phyloP scores from a whole-genome alignment of 2,797 vertebrate species.

The Hylomyscus alleni region DNA sequence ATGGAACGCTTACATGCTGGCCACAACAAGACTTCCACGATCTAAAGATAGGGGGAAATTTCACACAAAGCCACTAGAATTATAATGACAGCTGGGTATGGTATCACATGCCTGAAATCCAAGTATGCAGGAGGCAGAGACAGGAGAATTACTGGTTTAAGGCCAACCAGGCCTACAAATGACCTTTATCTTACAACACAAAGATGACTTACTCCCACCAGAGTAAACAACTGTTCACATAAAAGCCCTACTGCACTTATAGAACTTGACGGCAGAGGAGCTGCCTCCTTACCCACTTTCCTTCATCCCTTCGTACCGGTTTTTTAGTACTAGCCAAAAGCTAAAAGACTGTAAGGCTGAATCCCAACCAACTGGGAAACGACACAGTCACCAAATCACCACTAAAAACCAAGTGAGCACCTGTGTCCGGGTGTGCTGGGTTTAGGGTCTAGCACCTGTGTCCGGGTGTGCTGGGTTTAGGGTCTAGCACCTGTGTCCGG shows the following conservation, averaged over 20 bases:
- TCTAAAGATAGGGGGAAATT: not conserved
- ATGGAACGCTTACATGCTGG: not conserved
- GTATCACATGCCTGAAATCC: not conserved
- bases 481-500: not conserved
- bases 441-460: not conserved
- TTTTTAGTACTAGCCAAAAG: not conserved
- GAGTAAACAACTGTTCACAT: not conserved
- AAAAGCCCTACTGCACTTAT: not conserved
- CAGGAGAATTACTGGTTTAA: not conserved
- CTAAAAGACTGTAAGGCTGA: not conserved
- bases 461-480: not conserved
- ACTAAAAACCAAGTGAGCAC: not conserved
- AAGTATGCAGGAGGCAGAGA: not conserved
- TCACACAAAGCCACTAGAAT: slow-evolving; percentile 9
- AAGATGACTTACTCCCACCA: not conserved
- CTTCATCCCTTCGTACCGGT: not conserved
- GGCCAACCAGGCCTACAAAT: not conserved
- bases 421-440: not conserved
- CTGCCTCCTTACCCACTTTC: not conserved
- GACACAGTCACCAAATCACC: not conserved
- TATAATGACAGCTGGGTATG: not conserved
- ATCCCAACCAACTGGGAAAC: not conserved
- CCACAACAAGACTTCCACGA: slow-evolving; percentile 28
- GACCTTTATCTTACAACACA: not conserved
- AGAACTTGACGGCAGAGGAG: not conserved